Conservation (phyloP, 2,888 invertebrate species). For the Tachina grossa region DNA sequence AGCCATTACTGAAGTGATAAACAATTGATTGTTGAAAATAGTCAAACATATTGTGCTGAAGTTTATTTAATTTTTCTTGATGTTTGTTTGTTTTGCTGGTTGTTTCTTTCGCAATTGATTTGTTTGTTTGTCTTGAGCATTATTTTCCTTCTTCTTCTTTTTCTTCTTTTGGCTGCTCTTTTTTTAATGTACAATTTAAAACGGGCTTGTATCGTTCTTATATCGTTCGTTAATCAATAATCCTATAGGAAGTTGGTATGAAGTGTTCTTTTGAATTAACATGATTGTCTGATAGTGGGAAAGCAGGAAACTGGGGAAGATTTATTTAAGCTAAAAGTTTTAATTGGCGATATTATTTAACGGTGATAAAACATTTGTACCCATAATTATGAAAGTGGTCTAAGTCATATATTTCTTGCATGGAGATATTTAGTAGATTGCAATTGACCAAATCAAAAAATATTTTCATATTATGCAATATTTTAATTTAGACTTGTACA, state of each 20-base stretch:
- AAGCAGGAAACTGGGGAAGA: background rate
- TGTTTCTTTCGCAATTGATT: conserved; percentile 60
- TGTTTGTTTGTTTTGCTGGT: conserved; percentile 49
- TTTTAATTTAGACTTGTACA: too few species aligned
- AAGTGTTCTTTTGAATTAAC: background rate
- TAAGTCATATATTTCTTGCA: too few species aligned
- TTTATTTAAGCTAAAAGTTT: background rate
- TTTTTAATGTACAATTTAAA: background rate
- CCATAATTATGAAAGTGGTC: too few species aligned
- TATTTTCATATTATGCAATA: too few species aligned
- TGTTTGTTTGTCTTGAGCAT: conserved; percentile 38
- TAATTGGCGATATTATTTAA: background rate
- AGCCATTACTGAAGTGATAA: conserved; percentile 66
- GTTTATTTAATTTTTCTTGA: conserved; percentile 57
- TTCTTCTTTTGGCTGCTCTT: background rate
- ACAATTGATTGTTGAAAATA: conserved; percentile 67
- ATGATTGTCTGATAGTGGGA: background rate
- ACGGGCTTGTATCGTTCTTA: conserved; percentile 17
- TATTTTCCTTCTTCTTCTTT: conserved; percentile 13
- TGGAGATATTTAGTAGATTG: too few species aligned
- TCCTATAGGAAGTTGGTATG: background rate
- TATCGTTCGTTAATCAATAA: conserved; percentile 16
- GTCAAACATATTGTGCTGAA: conserved; percentile 50
- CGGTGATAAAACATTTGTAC: background rate
- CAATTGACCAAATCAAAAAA: too few species aligned